Conservation (phyloP, 2,888 invertebrate genomes). For the Chloromyia formosa region DNA sequence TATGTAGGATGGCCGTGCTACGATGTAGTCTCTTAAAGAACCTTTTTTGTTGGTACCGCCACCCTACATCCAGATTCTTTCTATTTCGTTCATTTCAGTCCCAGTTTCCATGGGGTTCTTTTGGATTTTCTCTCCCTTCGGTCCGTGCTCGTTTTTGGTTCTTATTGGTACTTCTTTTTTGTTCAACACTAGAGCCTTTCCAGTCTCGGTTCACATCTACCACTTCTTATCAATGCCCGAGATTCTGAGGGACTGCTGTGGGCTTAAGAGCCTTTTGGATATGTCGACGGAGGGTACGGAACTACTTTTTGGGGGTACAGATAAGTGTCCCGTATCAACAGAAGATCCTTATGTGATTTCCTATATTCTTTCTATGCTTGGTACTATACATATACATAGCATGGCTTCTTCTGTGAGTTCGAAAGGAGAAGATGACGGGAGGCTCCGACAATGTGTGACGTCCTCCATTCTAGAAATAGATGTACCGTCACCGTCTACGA, state of each 20-base stretch:
- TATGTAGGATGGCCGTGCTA: slow-evolving; percentile 16
- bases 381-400: not conserved
- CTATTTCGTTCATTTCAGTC: slow-evolving; percentile 14
- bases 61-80: slow-evolving; percentile 27
- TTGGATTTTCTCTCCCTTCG: slow-evolving; percentile 10
- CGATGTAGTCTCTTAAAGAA: slow-evolving; percentile 1
- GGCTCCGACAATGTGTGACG: slow-evolving; percentile 8
- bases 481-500: slow-evolving; percentile 3
- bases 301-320: slow-evolving; percentile 31
- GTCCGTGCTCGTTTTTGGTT: slow-evolving; percentile 27
- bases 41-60: slow-evolving; percentile 36
- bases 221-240: slow-evolving; percentile 9
- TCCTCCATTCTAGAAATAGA: slow-evolving; percentile 26
- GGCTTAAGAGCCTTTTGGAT: slow-evolving; percentile 31
- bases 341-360: slow-evolving; percentile 1
- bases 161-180: slow-evolving; percentile 22
- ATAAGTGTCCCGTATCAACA: slow-evolving; percentile 16
- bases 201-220: slow-evolving; percentile 8
- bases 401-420: not conserved
- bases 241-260: slow-evolving; percentile 31
- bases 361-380: not conserved
- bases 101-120: slow-evolving; percentile 16
- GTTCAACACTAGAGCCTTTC: not conserved
- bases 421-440: not conserved
- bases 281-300: slow-evolving; percentile 18